Evolutionary conservation across 2,113 vertebrate genomes (phyloP), one percentile per base, ranked within the genome.

Genomic region (Merops nubicus): DNA sequence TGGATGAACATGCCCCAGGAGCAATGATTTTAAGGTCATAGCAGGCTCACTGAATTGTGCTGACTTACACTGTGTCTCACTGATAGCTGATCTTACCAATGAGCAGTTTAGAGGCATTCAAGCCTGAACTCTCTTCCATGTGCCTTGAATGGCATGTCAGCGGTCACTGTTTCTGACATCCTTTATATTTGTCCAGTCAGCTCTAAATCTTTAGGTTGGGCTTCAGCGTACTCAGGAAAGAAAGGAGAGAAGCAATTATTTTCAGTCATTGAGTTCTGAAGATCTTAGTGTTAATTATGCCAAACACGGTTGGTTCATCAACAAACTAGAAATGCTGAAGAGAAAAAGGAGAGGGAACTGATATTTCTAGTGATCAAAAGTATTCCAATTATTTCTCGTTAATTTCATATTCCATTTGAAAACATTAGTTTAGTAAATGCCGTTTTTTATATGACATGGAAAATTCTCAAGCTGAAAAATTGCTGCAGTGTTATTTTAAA

Each of bases 171-270:
- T 98, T 98, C 98, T 99, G 98, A 98, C 97, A 98, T 98, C 98
- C 97, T 99, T 99, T 99, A 98, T 99, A 97, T 99, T 99, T 99
- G 98, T 97, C 98, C 98, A 99, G 98, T 98, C 98, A 99, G 98
- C 98, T 99, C 97, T 98, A 98, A 99, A 99, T 98, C 98, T 98
- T 98, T 98, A 98, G 98, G 98, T 98, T 98, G 97, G 95, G 98
- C 96, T 98, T 98, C 97, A 96, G 98, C 97, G 43, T 98, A 96
- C 98, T 98, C 98, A 98, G 98, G 98, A 98, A 98, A 98, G 98
- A 99, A 99, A 98, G 98, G 98, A 98, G 98, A 99, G 98, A 98
- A 98, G 98, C 98, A 98, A 99, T 99, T 99, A 99, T 98, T 98
- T 98, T 98, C 99, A 99, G 98, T 99, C 99, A 99, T 97, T 99